These are phyloP conservation scores for Gouania willdenowi DNA, from an alignment of 2,797 vertebrate genomes.

Conservation along the genomic window DNA sequence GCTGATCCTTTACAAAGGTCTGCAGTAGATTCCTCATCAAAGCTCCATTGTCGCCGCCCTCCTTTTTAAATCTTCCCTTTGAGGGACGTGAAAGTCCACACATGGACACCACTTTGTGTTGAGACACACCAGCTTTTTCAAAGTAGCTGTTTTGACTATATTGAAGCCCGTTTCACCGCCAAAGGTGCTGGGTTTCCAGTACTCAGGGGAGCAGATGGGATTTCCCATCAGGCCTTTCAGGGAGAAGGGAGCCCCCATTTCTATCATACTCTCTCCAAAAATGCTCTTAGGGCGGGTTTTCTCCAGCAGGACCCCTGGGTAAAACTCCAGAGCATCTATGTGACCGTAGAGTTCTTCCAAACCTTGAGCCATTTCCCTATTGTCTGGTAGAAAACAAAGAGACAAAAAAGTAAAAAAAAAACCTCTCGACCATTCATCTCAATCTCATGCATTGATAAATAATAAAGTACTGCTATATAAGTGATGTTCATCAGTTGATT, in stretches of 20 bases:
- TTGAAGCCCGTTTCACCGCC: conserved; percentile 85
- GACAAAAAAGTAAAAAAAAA: too few relatives aligned
- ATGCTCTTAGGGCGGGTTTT: conserved; percentile 74
- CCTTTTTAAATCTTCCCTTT: conserved; percentile 12
- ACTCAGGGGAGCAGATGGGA: conserved; percentile 91
- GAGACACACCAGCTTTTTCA: conserved; percentile 86
- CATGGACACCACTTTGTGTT: conserved; percentile 88
- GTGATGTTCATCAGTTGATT: too few relatives aligned
- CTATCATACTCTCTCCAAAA: conserved; percentile 95
- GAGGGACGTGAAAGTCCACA: conserved; percentile 80
- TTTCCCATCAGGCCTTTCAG: conserved; percentile 93
- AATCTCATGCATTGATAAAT: too few relatives aligned
- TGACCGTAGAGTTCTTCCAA: conserved; percentile 88
- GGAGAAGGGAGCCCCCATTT: conserved; percentile 94
- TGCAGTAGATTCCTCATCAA: too few relatives aligned
- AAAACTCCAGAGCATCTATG: conserved; percentile 91
- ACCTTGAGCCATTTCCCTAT: conserved; percentile 76
- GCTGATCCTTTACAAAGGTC: too few relatives aligned
- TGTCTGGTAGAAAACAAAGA: conserved; percentile 66
- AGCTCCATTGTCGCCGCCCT: conserved; percentile 69
- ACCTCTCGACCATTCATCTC: too few relatives aligned
- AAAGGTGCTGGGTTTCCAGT: conserved; percentile 97
- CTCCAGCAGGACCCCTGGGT: conserved; percentile 84
- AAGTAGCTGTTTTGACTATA: conserved; percentile 82
- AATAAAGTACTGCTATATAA: too few relatives aligned